Conservation (phyloP, 2,113 vertebrate species). For the Gavialis gangeticus region DNA sequence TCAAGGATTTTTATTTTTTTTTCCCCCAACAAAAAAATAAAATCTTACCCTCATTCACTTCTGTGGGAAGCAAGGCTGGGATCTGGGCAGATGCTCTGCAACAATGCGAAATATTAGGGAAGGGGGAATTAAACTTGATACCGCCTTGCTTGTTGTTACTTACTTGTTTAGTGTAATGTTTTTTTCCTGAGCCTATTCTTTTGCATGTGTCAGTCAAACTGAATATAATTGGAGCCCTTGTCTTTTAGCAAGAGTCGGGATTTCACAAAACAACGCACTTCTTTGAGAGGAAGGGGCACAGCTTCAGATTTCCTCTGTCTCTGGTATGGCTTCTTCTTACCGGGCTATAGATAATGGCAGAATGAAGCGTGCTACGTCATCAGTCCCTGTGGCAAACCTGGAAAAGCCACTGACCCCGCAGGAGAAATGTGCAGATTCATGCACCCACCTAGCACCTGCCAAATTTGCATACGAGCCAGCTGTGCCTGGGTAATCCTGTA, state of each 20-base stretch:
- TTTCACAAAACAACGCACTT: not conserved
- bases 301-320: not conserved
- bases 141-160: slow-evolving; percentile 35
- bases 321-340: not conserved
- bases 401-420: not conserved
- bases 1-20: not conserved
- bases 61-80: slow-evolving; percentile 14
- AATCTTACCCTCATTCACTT: not conserved
- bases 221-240: slow-evolving; percentile 64
- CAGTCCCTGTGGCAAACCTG: not conserved
- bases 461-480: not conserved
- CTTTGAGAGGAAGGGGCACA: not conserved
- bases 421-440: not conserved
- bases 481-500: not conserved
- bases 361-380: not conserved
- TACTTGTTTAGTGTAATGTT: slow-evolving; percentile 43
- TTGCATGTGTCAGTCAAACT: slow-evolving; percentile 47
- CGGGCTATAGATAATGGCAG: not conserved
- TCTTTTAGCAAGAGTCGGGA: slow-evolving; percentile 35
- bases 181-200: slow-evolving; percentile 11
- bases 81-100: slow-evolving; percentile 17
- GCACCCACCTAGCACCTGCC: not conserved
- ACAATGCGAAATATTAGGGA: slow-evolving; percentile 61
- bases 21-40: not conserved
- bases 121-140: slow-evolving; percentile 28